These are phyloP conservation scores for Hylaeus volcanicus DNA, from an alignment of 1,140 invertebrate genomes.

Conservation along the genomic window DNA sequence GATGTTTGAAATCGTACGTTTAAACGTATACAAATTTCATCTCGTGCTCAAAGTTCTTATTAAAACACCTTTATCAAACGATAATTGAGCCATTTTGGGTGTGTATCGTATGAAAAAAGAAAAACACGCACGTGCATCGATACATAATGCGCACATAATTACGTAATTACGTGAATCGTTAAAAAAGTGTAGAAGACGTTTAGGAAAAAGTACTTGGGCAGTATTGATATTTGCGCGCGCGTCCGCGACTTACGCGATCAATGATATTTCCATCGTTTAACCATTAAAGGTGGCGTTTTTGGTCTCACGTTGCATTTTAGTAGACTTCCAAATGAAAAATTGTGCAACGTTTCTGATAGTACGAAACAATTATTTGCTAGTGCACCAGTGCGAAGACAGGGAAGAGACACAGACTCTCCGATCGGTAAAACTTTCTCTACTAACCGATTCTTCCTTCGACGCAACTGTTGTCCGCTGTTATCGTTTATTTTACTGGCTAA, in stretches of 20 bases:
- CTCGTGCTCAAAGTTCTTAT: slow-evolving; percentile 14
- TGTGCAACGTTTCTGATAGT: too few relatives aligned
- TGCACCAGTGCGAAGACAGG: too few relatives aligned
- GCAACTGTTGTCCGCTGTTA: too few relatives aligned
- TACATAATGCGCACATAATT: slow-evolving; percentile 1
- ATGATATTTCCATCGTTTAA: neutral
- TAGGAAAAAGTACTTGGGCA: neutral
- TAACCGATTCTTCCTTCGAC: too few relatives aligned
- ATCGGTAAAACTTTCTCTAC: too few relatives aligned
- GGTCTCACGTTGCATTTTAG: too few relatives aligned
- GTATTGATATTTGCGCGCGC: neutral
- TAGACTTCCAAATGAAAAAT: too few relatives aligned
- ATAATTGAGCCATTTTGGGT: slow-evolving; percentile 24
- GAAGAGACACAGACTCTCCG: too few relatives aligned
- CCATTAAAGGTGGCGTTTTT: too few relatives aligned
- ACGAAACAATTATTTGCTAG: too few relatives aligned
- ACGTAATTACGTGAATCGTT: neutral
- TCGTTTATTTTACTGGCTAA: too few relatives aligned
- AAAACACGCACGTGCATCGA: neutral
- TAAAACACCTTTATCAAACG: slow-evolving; percentile 33
- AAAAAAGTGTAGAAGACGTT: neutral
- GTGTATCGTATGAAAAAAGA: neutral
- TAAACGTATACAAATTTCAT: slow-evolving; percentile 29
- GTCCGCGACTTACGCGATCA: neutral
- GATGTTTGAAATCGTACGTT: slow-evolving; percentile 23